Percentiles rank a stretch among this genome's conserved stretches.
Conservation (phyloP, 2,888 invertebrate species). For the Rutpela maculata region DNA sequence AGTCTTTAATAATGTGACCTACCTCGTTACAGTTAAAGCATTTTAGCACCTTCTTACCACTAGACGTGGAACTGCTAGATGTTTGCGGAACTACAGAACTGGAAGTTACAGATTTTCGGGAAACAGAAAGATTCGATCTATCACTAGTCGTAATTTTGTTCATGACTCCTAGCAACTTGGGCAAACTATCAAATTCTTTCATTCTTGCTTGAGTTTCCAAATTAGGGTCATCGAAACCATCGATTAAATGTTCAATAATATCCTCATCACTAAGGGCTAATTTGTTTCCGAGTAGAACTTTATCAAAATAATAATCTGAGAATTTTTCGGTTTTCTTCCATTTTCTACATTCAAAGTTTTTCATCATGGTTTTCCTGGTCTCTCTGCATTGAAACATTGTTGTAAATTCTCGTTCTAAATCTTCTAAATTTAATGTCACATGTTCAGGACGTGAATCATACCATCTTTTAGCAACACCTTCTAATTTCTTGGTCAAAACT, state of each 20-base stretch:
- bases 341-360: too few species aligned
- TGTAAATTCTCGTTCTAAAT: not conserved
- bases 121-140: not conserved
- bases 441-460: slow-evolving; percentile 10
- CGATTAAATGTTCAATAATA: not conserved
- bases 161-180: too few species aligned
- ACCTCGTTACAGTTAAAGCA: not conserved
- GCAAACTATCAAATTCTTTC: too few species aligned
- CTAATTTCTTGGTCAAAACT: not conserved
- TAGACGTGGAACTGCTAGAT: not conserved
- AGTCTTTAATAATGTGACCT: not conserved
- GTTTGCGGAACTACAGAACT: too few species aligned
- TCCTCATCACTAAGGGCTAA: not conserved
- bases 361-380: too few species aligned
- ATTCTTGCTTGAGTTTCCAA: too few species aligned
- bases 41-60: not conserved
- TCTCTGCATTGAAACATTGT: not conserved
- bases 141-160: too few species aligned
- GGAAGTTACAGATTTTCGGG: too few species aligned
- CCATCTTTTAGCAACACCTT: not conserved
- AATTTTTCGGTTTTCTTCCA: too few species aligned
- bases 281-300: too few species aligned
- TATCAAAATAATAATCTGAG: too few species aligned
- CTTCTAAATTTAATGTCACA: not conserved
- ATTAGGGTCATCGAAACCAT: not conserved